Conservation (phyloP, 30 jellyfish, hydroid and myxozoan species). For the Mastigias papua region DNA sequence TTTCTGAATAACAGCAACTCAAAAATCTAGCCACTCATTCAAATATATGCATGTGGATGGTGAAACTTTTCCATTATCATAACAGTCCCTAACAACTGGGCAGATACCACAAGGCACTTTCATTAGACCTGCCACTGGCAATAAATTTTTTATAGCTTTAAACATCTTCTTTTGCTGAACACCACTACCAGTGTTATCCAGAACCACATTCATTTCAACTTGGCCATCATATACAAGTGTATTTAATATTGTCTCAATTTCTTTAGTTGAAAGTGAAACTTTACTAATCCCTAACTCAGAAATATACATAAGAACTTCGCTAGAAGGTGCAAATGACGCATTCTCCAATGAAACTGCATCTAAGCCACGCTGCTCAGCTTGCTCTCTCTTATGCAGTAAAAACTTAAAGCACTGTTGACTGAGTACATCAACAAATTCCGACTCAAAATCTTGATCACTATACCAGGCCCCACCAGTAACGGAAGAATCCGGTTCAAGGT, state of each 20-base stretch:
- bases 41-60: conserved; percentile 85
- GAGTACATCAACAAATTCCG: conserved; percentile 97
- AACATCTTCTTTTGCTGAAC: conserved; percentile 79
- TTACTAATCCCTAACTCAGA: conserved; percentile 98
- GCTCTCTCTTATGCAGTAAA: conserved; percentile 78
- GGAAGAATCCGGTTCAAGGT: conserved; percentile 92
- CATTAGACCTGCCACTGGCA: conserved; percentile 93
- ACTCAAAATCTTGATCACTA: conserved; percentile 97
- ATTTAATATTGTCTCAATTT: conserved; percentile 90
- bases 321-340: conserved; percentile 95
- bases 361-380: conserved; percentile 80
- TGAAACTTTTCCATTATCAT: conserved; percentile 91
- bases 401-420: conserved; percentile 94
- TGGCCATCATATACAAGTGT: conserved; percentile 94
- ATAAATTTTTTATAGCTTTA: conserved; percentile 78
- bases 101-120: conserved; percentile 98
- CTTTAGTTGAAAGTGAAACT: conserved; percentile 86
- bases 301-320: conserved; percentile 89
- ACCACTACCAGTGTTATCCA: conserved; percentile 53
- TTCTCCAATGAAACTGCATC: conserved; percentile 85
- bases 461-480: conserved; percentile 99
- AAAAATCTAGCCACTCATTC: conserved; percentile 91
- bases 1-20: neutral
- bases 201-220: conserved; percentile 87
- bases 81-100: conserved; percentile 91